These are phyloP conservation scores for Agrilus mali DNA, from an alignment of 2,888 invertebrate species.

Conservation along the genomic window DNA sequence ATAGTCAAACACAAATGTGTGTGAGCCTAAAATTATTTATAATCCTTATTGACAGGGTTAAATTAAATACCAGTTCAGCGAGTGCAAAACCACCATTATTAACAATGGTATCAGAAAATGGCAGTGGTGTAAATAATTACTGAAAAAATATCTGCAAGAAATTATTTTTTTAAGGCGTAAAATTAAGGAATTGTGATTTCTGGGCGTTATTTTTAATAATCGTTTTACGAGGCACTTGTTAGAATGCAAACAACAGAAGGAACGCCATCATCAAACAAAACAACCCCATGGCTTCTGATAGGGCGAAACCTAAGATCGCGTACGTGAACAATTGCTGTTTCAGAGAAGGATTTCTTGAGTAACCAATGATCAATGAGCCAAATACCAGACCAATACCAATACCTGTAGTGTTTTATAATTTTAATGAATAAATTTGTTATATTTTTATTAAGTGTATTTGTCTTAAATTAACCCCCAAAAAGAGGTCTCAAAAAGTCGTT, in stretches of 20 bases:
- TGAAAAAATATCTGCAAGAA: neutral
- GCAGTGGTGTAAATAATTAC: neutral
- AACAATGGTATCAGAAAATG: neutral
- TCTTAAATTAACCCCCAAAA: too few relatives aligned
- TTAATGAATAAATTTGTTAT: too few relatives aligned
- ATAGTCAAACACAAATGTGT: too few relatives aligned
- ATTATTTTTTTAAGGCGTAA: too few relatives aligned
- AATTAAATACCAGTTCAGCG: too few relatives aligned
- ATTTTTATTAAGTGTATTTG: too few relatives aligned
- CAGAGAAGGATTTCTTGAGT: conserved; percentile 91
- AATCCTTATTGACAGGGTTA: too few relatives aligned
- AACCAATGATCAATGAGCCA: conserved; percentile 91
- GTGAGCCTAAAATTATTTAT: too few relatives aligned
- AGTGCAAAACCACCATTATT: neutral
- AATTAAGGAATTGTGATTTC: too few relatives aligned
- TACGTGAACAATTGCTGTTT: conserved; percentile 98
- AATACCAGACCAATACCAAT: conserved; percentile 96
- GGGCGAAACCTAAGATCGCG: conserved; percentile 93
- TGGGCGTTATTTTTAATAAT: conserved; percentile 1
- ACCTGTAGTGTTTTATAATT: conserved; percentile 48
- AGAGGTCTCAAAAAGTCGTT: too few relatives aligned
- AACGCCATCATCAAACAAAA: conserved; percentile 99
- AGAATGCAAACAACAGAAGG: conserved; percentile 91
- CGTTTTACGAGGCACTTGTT: conserved; percentile 28
- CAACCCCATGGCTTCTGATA: conserved; percentile 97